Conservation (phyloP, 2,888 invertebrate genomes). For the Aethes cnicana region DNA sequence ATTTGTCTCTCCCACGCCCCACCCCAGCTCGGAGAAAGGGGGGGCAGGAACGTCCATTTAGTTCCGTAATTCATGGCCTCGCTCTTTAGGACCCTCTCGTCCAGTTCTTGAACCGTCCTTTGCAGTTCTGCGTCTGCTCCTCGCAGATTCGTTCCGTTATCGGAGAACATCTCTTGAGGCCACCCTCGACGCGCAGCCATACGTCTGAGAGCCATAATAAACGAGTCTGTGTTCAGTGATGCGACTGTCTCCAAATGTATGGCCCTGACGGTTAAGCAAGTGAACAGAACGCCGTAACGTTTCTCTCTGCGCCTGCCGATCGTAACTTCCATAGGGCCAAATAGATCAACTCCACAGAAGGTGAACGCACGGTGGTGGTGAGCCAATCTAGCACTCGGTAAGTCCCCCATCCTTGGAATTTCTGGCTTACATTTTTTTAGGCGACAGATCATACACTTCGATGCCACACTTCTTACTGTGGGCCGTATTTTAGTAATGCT, state of each 20-base stretch:
- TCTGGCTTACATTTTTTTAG: constrained; percentile 4
- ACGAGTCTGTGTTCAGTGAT: neutral
- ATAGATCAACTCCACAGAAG: neutral
- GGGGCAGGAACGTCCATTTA: neutral
- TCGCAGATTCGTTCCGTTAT: neutral
- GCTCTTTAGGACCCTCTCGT: neutral
- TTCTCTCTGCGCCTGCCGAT: neutral
- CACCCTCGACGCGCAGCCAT: constrained; percentile 1
- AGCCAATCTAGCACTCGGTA: neutral
- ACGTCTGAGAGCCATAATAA: neutral
- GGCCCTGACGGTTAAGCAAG: neutral
- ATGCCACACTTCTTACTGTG: constrained; percentile 1
- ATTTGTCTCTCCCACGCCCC: neutral
- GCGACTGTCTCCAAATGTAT: neutral
- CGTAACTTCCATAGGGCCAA: neutral
- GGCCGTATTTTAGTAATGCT: neutral
- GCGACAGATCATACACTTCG: constrained; percentile 2
- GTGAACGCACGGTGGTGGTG: constrained; percentile 1
- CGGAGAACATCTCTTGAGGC: neutral
- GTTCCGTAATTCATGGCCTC: neutral
- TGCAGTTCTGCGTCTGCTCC: neutral
- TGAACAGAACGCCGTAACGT: constrained; percentile 1
- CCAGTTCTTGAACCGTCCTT: neutral
- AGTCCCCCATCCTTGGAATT: constrained; percentile 6
- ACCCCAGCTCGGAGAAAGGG: neutral